Conservation (phyloP, 2,797 vertebrate species). For the Dallia pectoralis region DNA sequence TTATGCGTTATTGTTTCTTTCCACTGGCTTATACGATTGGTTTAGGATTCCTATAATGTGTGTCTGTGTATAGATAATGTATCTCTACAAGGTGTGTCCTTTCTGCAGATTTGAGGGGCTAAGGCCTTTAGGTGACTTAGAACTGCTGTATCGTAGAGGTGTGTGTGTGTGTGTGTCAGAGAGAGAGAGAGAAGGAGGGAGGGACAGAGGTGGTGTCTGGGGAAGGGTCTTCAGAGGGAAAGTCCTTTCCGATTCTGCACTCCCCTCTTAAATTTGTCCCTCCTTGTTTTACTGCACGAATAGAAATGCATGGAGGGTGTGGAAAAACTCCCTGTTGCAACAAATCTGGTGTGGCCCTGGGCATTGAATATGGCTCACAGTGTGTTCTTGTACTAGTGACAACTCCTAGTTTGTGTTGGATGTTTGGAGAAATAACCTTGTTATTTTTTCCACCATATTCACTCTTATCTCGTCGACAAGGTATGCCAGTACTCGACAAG, state of each 20-base stretch:
- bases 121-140: background rate
- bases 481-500: background rate
- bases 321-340: background rate
- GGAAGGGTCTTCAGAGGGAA: conserved; percentile 9
- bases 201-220: background rate
- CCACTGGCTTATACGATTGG: background rate
- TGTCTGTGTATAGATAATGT: too few relatives aligned
- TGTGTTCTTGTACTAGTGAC: background rate
- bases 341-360: background rate
- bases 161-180: conserved; percentile 8
- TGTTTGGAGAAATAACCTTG: background rate
- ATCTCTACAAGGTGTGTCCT: background rate
- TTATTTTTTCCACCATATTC: background rate
- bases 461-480: background rate
- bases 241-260: conserved; percentile 1
- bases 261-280: background rate
- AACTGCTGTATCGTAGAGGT: background rate
- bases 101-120: background rate
- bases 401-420: background rate
- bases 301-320: background rate
- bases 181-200: background rate
- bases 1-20: background rate
- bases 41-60: too few relatives aligned
- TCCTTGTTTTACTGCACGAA: conserved; percentile 12
- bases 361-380: background rate